Evolutionary conservation across 2,888 invertebrate species (phyloP), one percentile per base, ranked within the genome.

Genomic region (Mimumesa dahlbomi): DNA sequence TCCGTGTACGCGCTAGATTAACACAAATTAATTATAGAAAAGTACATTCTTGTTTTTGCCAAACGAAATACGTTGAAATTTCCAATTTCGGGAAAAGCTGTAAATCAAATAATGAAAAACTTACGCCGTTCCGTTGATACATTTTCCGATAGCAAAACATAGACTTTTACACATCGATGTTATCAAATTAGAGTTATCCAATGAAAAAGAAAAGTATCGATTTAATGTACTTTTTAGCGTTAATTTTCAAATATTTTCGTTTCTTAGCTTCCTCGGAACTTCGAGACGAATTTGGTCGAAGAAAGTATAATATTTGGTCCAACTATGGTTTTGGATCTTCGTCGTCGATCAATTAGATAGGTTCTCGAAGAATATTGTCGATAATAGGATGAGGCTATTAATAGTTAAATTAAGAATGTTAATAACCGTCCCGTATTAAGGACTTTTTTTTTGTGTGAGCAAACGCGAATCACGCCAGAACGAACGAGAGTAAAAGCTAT

Each of bases 381-480:
- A 11, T 36, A 13, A 36, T 9, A 36, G n/a, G 2, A 16, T 14
- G 14, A 46, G 7, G 9, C 6, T n/a, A 46, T 2, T 22, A n/a
- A 2, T 22, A 13, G 14, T 22, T 46, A 25, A 4, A 40, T 40
- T 58, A 62, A 36, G 25, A 50, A 29, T 63, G 64, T 74, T 53
- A 58, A 42, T 54, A 74, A 72, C 73, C 74, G 74, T 72, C 71
- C 76, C 49, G 49, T 38, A 64, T 63, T 54, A 57, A 73, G 57
- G 46, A 61, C 64, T 59, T 57, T 64, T 64, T 34, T 25, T n/a
- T n/a, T n/a, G 36, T 48, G 50, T 50, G 42, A 65, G 50, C 49
- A 52, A 72, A 43, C 53, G 52, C 59, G 38, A 36, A 48, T 36
- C n/a, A n/a, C n/a, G n/a, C n/a, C n/a, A n/a, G 21, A 49, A 63